Percentiles rank a stretch among this genome's conserved stretches.
Evolutionary conservation across 2,797 vertebrate genomes (phyloP).

Genomic region (Myripristis murdjan): DNA sequence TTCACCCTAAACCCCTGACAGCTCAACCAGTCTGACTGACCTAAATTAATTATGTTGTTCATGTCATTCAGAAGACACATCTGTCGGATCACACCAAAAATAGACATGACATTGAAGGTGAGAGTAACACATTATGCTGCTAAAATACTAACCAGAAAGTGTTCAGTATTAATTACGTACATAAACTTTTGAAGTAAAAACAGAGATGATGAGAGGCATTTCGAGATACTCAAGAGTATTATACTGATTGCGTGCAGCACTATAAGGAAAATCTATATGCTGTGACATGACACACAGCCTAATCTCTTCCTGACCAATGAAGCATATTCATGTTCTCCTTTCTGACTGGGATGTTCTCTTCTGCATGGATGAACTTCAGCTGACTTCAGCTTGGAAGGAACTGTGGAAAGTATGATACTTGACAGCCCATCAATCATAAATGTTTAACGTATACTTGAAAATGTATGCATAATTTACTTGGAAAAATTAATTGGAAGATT

Average conservation of each 20-base stretch:
- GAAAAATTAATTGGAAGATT: background rate
- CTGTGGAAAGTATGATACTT: conserved; percentile 19
- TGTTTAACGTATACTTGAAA: conserved; percentile 4
- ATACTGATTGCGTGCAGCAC: background rate
- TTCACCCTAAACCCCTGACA: conserved; percentile 7
- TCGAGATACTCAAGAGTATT: background rate
- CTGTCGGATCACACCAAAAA: conserved; percentile 28
- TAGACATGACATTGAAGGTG: conserved; percentile 15
- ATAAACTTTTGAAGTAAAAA: no score
- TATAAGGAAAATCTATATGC: conserved; percentile 7
- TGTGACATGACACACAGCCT: conserved; percentile 1
- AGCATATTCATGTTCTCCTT: conserved; percentile 28
- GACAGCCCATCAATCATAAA: background rate
- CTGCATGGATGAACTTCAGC: conserved; percentile 63
- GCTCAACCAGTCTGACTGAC: conserved; percentile 26
- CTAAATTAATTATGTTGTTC: conserved; percentile 37
- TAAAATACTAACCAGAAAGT: conserved; percentile 3
- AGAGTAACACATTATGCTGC: background rate
- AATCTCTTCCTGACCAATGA: conserved; percentile 24
- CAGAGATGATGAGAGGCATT: background rate
- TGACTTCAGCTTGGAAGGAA: conserved; percentile 44
- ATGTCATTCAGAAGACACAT: conserved; percentile 25
- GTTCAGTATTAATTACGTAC: background rate
- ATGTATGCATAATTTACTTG: background rate
- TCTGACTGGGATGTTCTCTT: conserved; percentile 46